Base-by-base conservation (phyloP, 1,140 invertebrate genomes). In the Maniola jurtina region DNA sequence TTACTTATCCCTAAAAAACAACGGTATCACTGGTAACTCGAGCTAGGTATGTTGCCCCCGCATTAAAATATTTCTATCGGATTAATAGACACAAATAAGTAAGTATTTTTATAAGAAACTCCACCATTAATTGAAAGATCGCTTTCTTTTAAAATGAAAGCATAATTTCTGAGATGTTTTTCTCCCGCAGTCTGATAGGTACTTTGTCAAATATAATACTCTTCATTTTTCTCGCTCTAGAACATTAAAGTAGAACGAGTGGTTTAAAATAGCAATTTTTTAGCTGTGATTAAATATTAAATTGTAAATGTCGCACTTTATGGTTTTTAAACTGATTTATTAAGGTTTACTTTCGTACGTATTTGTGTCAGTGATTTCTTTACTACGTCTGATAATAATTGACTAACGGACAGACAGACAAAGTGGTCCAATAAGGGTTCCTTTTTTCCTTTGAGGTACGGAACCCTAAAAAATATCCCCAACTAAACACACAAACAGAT, bases 151-250 rank as follows among this genome's bases (percentile, higher is more conserved):
- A 61, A 15, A 61, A 61, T 61, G 60, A 61, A 61, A 47, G 60
- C 48, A 61, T 61, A 61, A 61, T 61, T 61, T 61, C 9, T n/a
- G 33, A 36, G 64, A 15, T 15, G 16, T 57, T 67, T 61, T 67
- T 61, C 61, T 15, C 35, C n/a, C 35, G 59, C 40, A 15, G 50
- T 35, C 38, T 48, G 52, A 57, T 38, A 38, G 50, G 34, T 40
- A 55, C 48, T 66, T 55, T 66, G 64, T 66, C 57, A 61, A 55
- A 61, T 48, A 50, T 67, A 67, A 61, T 67, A 67, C 40, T 57
- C 65, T 57, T 61, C 65, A 67, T 67, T 67, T 55, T 61, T 67
- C 65, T 57, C 45, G 13, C 59, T 56, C 60, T 61, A 56, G 34
- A 61, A 61, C 64, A 65, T 57, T 45, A 25, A 36, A 61, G 42